Conservation (phyloP, 1,140 invertebrate species). For the Macrobrachium rosenbergii region DNA sequence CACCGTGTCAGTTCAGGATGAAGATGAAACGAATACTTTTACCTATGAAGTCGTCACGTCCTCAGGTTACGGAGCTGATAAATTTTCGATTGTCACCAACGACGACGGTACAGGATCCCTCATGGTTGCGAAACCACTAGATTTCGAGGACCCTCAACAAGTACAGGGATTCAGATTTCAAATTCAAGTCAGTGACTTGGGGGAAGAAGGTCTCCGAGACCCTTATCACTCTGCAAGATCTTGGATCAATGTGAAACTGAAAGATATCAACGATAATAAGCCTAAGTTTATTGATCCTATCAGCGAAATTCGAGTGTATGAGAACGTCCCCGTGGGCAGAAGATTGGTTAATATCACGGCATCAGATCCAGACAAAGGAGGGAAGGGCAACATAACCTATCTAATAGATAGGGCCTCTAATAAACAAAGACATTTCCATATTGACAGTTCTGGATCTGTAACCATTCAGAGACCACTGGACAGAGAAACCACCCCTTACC, state of each 20-base stretch:
- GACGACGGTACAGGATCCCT: slow-evolving; percentile 95
- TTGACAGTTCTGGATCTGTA: slow-evolving; percentile 93
- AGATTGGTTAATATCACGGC: slow-evolving; percentile 93
- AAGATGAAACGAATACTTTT: slow-evolving; percentile 97
- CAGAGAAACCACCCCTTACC: slow-evolving; percentile 89
- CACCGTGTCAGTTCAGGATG: slow-evolving; percentile 94
- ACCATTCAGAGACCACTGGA: slow-evolving; percentile 77
- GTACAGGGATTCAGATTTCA: slow-evolving; percentile 93
- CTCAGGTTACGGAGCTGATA: slow-evolving; percentile 94
- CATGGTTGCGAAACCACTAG: slow-evolving; percentile 94
- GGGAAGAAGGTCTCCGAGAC: slow-evolving; percentile 94
- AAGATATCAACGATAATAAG: slow-evolving; percentile 96
- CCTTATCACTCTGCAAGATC: slow-evolving; percentile 96
- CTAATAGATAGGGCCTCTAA: slow-evolving; percentile 92
- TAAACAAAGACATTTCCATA: slow-evolving; percentile 90
- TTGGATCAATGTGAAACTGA: slow-evolving; percentile 93
- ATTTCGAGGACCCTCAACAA: slow-evolving; percentile 92
- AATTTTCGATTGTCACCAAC: slow-evolving; percentile 96
- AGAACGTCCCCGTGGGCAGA: slow-evolving; percentile 91
- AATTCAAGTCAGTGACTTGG: slow-evolving; percentile 80
- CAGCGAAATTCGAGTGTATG: slow-evolving; percentile 89
- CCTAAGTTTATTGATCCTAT: slow-evolving; percentile 93
- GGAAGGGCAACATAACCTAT: slow-evolving; percentile 91
- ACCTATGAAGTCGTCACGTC: slow-evolving; percentile 96
- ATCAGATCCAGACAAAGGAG: slow-evolving; percentile 92